Percentiles rank a stretch among this genome's conserved stretches.
Evolutionary conservation across 2,113 vertebrate genomes (phyloP).

Genomic region (Nibea albiflora): DNA sequence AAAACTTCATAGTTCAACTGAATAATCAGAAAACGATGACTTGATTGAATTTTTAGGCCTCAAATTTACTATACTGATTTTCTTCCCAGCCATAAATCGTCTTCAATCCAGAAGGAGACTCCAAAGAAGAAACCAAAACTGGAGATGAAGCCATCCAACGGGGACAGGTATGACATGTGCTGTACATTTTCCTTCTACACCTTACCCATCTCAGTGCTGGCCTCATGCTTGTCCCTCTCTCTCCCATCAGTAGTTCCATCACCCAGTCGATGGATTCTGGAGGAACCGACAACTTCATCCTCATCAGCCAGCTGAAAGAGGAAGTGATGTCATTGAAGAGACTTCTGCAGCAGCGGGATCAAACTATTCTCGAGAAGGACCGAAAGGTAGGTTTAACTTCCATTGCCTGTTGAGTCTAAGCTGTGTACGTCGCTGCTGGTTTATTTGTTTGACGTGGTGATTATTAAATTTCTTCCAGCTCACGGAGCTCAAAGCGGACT

Average conservation of each 20-base stretch:
- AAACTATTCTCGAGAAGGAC: conserved; percentile 98
- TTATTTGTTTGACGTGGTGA: background rate
- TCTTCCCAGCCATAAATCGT: conserved; percentile 97
- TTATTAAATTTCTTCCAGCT: conserved; percentile 81
- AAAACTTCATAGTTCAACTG: conserved; percentile 50
- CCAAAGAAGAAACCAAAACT: conserved; percentile 99
- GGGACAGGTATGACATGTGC: conserved; percentile 90
- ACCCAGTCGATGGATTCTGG: conserved; percentile 98
- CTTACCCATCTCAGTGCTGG: background rate
- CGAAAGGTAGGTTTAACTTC: conserved; percentile 87
- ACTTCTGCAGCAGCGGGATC: conserved; percentile 96
- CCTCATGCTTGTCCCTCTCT: conserved; percentile 42
- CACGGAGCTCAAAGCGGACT: conserved; percentile 97
- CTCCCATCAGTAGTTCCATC: conserved; percentile 92
- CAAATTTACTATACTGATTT: conserved; percentile 26
- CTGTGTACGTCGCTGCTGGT: background rate
- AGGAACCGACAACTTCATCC: conserved; percentile 99
- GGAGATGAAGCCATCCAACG: conserved; percentile 99
- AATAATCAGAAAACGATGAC: background rate
- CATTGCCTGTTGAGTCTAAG: background rate
- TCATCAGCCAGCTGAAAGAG: conserved; percentile 99
- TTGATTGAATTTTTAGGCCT: background rate
- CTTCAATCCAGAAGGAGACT: conserved; percentile 99
- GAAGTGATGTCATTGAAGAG: conserved; percentile 99
- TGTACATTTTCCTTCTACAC: background rate